Conservation (phyloP, 1,140 invertebrate species). For the Aphelenchoides fujianensis region DNA sequence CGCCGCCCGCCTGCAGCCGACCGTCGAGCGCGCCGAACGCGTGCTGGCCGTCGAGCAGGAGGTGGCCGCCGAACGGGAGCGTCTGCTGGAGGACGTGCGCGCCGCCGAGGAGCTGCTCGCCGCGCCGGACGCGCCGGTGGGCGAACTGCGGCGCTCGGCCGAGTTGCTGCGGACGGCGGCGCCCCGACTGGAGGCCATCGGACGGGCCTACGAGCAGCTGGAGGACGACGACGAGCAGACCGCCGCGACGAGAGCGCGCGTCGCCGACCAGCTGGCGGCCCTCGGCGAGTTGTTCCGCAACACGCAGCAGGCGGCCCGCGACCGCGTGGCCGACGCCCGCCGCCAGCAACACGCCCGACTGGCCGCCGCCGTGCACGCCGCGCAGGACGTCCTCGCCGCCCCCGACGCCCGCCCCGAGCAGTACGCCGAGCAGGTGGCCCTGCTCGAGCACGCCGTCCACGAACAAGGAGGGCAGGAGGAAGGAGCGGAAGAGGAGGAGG, state of each 20-base stretch:
- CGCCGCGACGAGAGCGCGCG: background rate
- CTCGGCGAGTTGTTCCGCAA: background rate
- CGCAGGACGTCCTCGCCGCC: background rate
- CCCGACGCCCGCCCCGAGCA: background rate
- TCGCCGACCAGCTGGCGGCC: slow-evolving; percentile 16
- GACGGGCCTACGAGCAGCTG: background rate
- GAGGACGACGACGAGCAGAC: background rate
- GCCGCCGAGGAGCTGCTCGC: background rate
- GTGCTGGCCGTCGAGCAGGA: background rate
- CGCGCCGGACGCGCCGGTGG: background rate
- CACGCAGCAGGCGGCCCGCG: background rate
- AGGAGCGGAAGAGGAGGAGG: no score
- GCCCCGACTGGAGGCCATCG: background rate
- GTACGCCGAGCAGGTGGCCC: background rate
- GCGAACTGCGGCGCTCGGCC: background rate
- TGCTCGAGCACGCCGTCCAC: background rate
- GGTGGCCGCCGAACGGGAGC: background rate
- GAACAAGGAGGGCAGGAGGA: background rate
- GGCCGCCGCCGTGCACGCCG: background rate
- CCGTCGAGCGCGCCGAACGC: background rate
- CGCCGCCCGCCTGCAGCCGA: no score
- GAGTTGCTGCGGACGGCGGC: background rate
- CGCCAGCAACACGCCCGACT: slow-evolving; percentile 1
- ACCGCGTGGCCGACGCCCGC: background rate
- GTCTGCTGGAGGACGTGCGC: background rate